Conservation (phyloP, 2,888 invertebrate species). For the Idaea biselata region DNA sequence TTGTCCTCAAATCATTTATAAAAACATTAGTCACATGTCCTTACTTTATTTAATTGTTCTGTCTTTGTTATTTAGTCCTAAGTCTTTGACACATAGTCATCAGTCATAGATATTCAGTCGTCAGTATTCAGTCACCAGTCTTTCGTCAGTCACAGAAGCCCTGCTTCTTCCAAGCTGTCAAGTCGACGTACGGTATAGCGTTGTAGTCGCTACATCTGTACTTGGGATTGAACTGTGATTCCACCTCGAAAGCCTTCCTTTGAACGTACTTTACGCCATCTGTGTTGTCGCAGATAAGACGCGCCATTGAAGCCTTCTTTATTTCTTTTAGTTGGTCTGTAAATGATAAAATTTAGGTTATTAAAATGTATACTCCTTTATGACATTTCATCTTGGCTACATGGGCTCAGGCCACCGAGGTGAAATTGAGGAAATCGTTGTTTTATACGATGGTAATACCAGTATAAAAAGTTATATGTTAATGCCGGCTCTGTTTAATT, state of each 20-base stretch:
- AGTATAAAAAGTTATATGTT: too few species aligned
- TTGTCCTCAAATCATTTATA: too few species aligned
- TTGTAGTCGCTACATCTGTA: conserved; percentile 59
- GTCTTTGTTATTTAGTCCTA: too few species aligned
- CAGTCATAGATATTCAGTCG: too few species aligned
- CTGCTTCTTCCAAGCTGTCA: conserved; percentile 71
- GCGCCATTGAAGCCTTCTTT: conserved; percentile 87
- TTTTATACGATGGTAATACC: too few species aligned
- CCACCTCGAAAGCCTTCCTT: conserved; percentile 83
- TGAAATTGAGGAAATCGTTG: too few species aligned
- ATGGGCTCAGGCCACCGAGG: too few species aligned
- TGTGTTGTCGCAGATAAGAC: conserved; percentile 90
- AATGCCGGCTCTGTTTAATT: too few species aligned
- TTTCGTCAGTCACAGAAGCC: conserved; percentile 41
- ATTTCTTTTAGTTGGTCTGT: conserved; percentile 87
- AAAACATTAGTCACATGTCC: too few species aligned
- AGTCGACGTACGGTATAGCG: conserved; percentile 67
- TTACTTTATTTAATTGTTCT: too few species aligned
- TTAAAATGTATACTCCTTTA: background rate
- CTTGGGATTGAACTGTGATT: conserved; percentile 73
- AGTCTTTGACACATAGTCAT: too few species aligned
- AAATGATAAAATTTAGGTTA: conserved; percentile 3
- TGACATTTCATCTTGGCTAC: too few species aligned
- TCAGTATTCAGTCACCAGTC: background rate
- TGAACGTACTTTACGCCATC: conserved; percentile 85